A percentile compares a stretch with the other conserved stretches of the same genome.
phyloP scores from a whole-genome alignment of 2,888 invertebrate genomes.

The Drosophila demipolita region DNA sequence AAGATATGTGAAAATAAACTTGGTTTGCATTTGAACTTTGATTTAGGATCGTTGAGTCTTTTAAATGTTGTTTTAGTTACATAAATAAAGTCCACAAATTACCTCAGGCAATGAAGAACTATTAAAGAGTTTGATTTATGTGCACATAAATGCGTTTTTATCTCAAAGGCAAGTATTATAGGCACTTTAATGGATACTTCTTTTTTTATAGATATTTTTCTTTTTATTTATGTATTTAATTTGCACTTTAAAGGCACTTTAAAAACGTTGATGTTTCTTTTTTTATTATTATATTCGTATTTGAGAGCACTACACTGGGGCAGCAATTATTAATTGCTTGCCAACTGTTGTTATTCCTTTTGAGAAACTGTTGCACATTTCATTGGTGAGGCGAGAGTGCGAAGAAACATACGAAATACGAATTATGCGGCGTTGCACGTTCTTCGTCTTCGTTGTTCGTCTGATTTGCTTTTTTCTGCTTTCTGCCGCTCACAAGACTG shows the following conservation, averaged over 20 bases:
- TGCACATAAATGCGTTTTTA: constrained; percentile 26
- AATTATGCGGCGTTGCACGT: constrained; percentile 34
- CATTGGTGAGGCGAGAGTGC: constrained; percentile 38
- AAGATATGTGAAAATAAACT: constrained; percentile 9
- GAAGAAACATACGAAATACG: constrained; percentile 51
- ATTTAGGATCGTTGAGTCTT: not conserved
- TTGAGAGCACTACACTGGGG: constrained; percentile 45
- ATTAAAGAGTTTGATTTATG: constrained; percentile 54
- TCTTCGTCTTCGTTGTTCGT: constrained; percentile 39
- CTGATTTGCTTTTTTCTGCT: constrained; percentile 15
- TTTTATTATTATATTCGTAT: constrained; percentile 4
- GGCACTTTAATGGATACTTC: constrained; percentile 50
- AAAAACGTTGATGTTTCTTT: constrained; percentile 15
- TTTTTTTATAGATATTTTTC: constrained; percentile 1
- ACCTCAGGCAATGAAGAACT: constrained; percentile 55
- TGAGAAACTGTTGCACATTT: constrained; percentile 53
- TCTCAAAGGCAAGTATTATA: constrained; percentile 13
- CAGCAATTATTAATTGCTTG: constrained; percentile 11
- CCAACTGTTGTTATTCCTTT: constrained; percentile 49
- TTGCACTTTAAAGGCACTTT: constrained; percentile 47
- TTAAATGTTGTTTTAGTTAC: constrained; percentile 8
- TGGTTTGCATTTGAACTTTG: constrained; percentile 19
- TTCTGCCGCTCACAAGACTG: constrained; percentile 75
- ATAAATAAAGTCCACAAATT: constrained; percentile 44
- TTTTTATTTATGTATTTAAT: constrained; percentile 13